These are phyloP conservation scores for Meteorus colon DNA, from an alignment of 2,888 invertebrate genomes.

Conservation along the genomic window DNA sequence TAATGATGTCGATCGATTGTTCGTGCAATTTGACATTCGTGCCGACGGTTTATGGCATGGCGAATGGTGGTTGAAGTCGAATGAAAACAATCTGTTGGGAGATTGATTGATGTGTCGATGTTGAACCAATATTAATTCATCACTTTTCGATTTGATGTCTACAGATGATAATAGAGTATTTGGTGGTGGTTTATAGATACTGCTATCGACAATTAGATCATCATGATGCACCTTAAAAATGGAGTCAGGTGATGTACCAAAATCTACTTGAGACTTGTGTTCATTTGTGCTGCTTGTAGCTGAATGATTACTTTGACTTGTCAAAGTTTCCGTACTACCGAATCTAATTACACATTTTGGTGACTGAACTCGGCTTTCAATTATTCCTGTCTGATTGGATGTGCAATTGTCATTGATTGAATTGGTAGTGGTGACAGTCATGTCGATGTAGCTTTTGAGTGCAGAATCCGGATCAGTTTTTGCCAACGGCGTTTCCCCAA, in stretches of 20 bases:
- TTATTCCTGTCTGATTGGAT: constrained; percentile 1
- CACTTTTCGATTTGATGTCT: constrained; percentile 16
- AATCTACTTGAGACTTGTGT: constrained; percentile 61
- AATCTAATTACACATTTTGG: constrained; percentile 56
- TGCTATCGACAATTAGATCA: not conserved
- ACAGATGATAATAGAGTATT: not conserved
- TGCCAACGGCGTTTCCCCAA: constrained; percentile 54
- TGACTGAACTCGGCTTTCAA: constrained; percentile 5
- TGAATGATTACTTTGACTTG: constrained; percentile 70
- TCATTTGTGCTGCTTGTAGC: constrained; percentile 64
- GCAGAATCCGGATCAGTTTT: constrained; percentile 58
- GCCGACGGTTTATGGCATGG: not conserved
- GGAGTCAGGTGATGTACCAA: constrained; percentile 61
- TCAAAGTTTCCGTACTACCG: constrained; percentile 69
- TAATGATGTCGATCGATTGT: constrained; percentile 19
- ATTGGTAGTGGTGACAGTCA: not conserved
- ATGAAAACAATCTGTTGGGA: constrained; percentile 4
- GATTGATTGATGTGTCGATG: constrained; percentile 20
- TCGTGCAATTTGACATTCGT: constrained; percentile 18
- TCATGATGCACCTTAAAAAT: not conserved
- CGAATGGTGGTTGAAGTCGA: constrained; percentile 18
- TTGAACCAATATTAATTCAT: constrained; percentile 12
- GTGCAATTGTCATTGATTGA: not conserved
- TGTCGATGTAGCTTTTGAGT: constrained; percentile 49
- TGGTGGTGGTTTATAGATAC: not conserved